A percentile compares a stretch with the other conserved stretches of the same genome.
These are phyloP conservation scores for Sprattus sprattus DNA, from an alignment of 2,113 vertebrate species.

Conservation along the genomic window DNA sequence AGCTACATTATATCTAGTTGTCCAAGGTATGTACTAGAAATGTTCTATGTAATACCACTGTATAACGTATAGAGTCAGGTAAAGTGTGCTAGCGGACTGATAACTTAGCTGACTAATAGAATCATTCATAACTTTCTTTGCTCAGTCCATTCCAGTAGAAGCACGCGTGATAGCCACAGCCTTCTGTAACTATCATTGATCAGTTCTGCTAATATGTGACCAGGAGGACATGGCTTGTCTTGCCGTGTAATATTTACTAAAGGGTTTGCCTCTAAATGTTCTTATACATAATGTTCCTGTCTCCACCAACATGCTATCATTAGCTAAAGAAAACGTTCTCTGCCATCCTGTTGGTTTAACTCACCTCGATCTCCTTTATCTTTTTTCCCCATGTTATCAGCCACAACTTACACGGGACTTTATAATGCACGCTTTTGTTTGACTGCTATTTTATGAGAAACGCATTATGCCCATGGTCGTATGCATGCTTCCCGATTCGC, in stretches of 20 bases:
- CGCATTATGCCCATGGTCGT: not conserved
- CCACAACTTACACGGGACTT: not conserved
- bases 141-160: not conserved
- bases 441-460: not conserved
- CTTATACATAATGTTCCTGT: not conserved
- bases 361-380: constrained; percentile 71
- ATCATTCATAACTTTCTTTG: too few relatives aligned
- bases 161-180: not conserved
- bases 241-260: not conserved
- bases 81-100: not conserved
- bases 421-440: not conserved
- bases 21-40: not conserved
- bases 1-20: too few relatives aligned
- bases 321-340: not conserved
- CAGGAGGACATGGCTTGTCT: not conserved
- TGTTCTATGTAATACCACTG: not conserved
- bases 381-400: constrained; percentile 65
- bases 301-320: not conserved
- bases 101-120: not conserved
- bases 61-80: not conserved
- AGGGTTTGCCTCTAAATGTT: not conserved
- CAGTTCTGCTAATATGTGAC: not conserved
- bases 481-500: too few relatives aligned
- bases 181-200: not conserved
- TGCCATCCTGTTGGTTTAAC: constrained; percentile 26